Evolutionary conservation across 2,113 vertebrate species (phyloP).

Genomic region (Myodes glareolus): DNA sequence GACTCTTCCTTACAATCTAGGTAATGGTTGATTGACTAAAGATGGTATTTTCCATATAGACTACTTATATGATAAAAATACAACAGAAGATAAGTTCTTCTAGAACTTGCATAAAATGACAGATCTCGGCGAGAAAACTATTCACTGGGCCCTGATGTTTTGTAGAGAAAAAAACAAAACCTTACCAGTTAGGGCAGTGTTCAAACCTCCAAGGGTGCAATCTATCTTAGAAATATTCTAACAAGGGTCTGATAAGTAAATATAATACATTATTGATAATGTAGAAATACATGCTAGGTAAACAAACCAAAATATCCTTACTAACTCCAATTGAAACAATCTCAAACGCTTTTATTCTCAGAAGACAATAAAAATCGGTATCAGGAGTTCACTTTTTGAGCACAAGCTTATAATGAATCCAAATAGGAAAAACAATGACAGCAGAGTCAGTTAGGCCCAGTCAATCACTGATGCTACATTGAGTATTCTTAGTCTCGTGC

Average conservation of each 20-base stretch:
- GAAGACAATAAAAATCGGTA: neutral
- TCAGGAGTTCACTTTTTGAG: constrained; percentile 21
- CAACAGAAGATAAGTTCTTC: neutral
- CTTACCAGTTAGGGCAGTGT: neutral
- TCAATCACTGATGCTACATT: neutral
- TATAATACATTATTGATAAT: neutral
- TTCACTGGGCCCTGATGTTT: neutral
- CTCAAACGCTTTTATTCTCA: neutral
- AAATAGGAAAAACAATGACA: neutral
- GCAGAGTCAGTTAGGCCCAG: neutral
- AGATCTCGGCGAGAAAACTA: neutral
- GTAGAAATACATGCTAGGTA: neutral
- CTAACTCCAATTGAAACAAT: neutral
- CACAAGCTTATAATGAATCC: neutral
- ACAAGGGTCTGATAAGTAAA: neutral
- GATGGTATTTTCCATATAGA: neutral
- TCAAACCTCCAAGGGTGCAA: neutral
- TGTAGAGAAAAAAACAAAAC: neutral
- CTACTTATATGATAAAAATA: neutral
- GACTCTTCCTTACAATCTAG: neutral
- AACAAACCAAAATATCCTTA: neutral
- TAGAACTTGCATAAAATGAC: neutral
- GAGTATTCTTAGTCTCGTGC: neutral
- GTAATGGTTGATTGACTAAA: neutral
- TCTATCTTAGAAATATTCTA: neutral